Conservation (phyloP, 2,113 vertebrate genomes). For the Rhadina sibilatrix region DNA sequence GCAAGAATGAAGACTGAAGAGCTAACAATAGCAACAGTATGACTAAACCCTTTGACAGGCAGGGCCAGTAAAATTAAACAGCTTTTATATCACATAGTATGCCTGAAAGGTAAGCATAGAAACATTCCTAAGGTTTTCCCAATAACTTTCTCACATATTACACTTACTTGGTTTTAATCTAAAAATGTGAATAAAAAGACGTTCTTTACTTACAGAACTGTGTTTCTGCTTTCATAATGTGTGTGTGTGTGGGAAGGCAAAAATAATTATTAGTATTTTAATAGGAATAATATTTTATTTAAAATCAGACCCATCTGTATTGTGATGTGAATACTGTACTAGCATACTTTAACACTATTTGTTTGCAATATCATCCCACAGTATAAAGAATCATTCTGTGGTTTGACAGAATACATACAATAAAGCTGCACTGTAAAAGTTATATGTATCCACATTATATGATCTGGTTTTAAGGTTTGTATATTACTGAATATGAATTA, state of each 20-base stretch:
- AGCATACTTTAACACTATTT: neutral
- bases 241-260: too few relatives aligned
- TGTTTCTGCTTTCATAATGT: conserved; percentile 71
- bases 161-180: neutral
- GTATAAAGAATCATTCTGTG: neutral
- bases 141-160: neutral
- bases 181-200: conserved; percentile 43
- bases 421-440: neutral
- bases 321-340: neutral
- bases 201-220: conserved; percentile 72
- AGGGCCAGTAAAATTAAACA: neutral
- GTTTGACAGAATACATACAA: neutral
- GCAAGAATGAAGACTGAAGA: neutral
- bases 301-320: neutral
- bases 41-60: neutral
- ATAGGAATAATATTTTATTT: neutral
- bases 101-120: neutral
- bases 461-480: neutral
- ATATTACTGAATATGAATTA: neutral
- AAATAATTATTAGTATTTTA: neutral
- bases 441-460: neutral
- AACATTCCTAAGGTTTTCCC: neutral
- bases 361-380: neutral
- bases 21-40: neutral
- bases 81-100: neutral